phyloP scores from a whole-genome alignment of 2,888 invertebrate species.

The Dermolepida albohirtum region DNA sequence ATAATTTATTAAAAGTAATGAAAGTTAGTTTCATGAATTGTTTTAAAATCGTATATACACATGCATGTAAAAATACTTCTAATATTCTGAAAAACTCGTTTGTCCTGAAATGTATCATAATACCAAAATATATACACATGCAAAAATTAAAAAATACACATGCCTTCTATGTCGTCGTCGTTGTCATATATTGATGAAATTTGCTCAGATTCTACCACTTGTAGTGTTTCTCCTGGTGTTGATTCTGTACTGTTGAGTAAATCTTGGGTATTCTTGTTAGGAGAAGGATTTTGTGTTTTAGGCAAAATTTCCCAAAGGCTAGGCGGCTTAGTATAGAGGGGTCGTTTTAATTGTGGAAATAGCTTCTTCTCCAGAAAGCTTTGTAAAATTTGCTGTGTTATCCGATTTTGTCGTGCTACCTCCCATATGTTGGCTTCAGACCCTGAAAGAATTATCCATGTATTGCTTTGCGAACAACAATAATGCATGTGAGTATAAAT shows the following conservation, averaged over 20 bases:
- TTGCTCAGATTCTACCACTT: constrained; percentile 79
- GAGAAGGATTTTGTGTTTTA: constrained; percentile 57
- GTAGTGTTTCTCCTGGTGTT: constrained; percentile 68
- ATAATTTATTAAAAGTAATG: too few relatives aligned
- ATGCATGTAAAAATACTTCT: too few relatives aligned
- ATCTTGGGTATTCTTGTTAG: constrained; percentile 57
- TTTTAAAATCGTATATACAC: too few relatives aligned
- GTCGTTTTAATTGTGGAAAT: constrained; percentile 68
- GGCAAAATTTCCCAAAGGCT: constrained; percentile 76
- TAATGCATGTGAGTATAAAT: too few relatives aligned
- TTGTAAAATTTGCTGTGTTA: constrained; percentile 81
- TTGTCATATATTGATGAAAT: constrained; percentile 68
- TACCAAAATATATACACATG: constrained; percentile 35
- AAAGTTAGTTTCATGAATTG: too few relatives aligned
- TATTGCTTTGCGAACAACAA: constrained; percentile 13
- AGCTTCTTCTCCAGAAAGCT: constrained; percentile 78
- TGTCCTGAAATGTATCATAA: constrained; percentile 18
- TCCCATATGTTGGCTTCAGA: constrained; percentile 67
- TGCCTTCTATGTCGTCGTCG: constrained; percentile 61
- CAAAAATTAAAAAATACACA: constrained; percentile 29
- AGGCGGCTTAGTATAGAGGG: constrained; percentile 67
- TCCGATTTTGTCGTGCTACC: constrained; percentile 79
- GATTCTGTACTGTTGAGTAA: constrained; percentile 52
- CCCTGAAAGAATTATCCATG: constrained; percentile 57
- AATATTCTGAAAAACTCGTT: not conserved